phyloP scores from a whole-genome alignment of 2,888 invertebrate species.

The Torymus aiolomorphi region DNA sequence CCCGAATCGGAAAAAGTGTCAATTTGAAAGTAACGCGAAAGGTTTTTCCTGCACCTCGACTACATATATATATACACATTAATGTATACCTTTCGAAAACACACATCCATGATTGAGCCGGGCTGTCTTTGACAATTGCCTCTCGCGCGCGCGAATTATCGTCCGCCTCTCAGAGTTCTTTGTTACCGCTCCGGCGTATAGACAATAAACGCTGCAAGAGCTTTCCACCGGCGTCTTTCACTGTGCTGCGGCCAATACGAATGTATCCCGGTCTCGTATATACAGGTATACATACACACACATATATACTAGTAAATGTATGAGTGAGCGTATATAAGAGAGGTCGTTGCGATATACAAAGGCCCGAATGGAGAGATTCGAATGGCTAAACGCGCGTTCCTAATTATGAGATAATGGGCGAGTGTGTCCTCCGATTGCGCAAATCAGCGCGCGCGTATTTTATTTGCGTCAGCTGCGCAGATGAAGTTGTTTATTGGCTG shows the following conservation, averaged over 20 bases:
- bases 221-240: conserved; percentile 15
- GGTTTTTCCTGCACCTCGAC: conserved; percentile 1
- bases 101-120: conserved; percentile 33
- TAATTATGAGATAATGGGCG: conserved; percentile 46
- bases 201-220: conserved; percentile 31
- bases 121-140: conserved; percentile 39
- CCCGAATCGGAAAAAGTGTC: conserved; percentile 30
- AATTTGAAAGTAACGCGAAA: conserved; percentile 39
- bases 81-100: conserved; percentile 33
- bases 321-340: background rate
- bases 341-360: background rate
- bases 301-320: background rate
- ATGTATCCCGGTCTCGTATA: background rate
- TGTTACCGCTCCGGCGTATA: conserved; percentile 10
- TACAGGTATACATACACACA: background rate
- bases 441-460: background rate
- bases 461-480: background rate
- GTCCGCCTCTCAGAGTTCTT: conserved; percentile 19
- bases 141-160: conserved; percentile 31
- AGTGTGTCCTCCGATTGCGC: no score
- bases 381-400: conserved; percentile 24
- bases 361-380: conserved; percentile 4
- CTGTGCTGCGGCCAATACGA: background rate
- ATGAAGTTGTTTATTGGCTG: conserved; percentile 2
- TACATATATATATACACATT: no score